A percentile compares a stretch with the other conserved stretches of the same genome.
phyloP scores from a whole-genome alignment of 2,888 invertebrate genomes.

The Lithodes maja region DNA sequence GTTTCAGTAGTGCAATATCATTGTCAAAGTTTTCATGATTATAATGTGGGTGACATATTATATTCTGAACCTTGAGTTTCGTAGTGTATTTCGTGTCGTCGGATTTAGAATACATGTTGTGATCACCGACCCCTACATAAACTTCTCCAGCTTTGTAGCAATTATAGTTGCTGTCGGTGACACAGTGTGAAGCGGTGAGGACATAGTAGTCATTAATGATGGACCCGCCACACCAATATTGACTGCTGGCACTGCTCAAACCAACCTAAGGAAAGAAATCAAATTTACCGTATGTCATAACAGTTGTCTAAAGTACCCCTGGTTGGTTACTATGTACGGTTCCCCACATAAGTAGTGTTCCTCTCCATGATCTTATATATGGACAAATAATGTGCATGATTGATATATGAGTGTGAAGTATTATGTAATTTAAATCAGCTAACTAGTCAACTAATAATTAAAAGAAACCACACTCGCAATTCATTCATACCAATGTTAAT shows the following conservation, averaged over 20 bases:
- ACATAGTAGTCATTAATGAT: slow-evolving; percentile 40
- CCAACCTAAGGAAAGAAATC: neutral
- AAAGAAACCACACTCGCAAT: no score
- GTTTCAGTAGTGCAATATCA: slow-evolving; percentile 42
- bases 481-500: no score
- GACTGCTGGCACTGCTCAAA: neutral
- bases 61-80: slow-evolving; percentile 2
- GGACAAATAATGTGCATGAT: no score
- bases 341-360: no score
- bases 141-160: neutral
- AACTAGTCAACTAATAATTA: no score
- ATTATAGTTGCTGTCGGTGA: neutral
- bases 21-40: neutral
- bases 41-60: slow-evolving; percentile 12
- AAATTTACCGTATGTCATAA: no score
- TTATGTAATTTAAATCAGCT: no score
- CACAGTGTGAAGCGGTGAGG: slow-evolving; percentile 37
- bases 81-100: slow-evolving; percentile 36
- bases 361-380: no score
- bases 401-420: no score
- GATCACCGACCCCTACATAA: slow-evolving; percentile 36
- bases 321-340: no score
- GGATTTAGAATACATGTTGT: slow-evolving; percentile 4
- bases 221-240: slow-evolving; percentile 39
- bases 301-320: no score